Evolutionary conservation across 2,113 vertebrate genomes (phyloP).

Genomic region (Clarias batrachus): DNA sequence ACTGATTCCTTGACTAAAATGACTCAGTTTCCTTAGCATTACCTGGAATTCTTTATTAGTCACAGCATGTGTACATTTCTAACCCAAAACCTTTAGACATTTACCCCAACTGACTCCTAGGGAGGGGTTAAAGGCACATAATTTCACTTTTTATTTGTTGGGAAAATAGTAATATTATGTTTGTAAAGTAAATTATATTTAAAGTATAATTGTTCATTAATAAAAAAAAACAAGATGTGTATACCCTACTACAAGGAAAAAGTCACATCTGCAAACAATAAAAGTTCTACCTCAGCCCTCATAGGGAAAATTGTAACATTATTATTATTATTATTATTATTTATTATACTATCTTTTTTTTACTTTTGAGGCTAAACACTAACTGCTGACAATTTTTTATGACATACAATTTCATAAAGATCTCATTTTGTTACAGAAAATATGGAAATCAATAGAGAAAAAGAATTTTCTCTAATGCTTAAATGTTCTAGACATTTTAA

Average conservation of each 20-base stretch:
- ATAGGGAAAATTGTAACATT: neutral
- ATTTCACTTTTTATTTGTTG: neutral
- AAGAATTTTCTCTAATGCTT: neutral
- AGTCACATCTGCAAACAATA: too few species aligned
- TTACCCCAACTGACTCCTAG: neutral
- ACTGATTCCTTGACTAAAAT: neutral
- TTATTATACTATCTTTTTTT: neutral
- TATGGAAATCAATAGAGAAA: neutral
- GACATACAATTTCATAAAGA: too few species aligned
- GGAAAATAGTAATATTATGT: too few species aligned
- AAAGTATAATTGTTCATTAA: neutral
- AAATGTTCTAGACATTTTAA: neutral
- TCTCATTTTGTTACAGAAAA: neutral
- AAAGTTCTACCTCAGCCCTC: too few species aligned
- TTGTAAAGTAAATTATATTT: too few species aligned
- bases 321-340: too few species aligned
- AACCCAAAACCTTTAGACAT: neutral
- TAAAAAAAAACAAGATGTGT: neutral
- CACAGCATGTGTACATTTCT: neutral
- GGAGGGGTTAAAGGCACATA: neutral
- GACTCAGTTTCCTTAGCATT: neutral
- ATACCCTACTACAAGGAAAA: neutral
- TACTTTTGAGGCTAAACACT: neutral
- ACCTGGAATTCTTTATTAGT: neutral
- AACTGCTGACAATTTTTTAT: neutral